Evolutionary conservation across 2,113 vertebrate genomes (phyloP), one percentile per base, ranked within the genome.

Genomic region (Daphoenositta chrysoptera): DNA sequence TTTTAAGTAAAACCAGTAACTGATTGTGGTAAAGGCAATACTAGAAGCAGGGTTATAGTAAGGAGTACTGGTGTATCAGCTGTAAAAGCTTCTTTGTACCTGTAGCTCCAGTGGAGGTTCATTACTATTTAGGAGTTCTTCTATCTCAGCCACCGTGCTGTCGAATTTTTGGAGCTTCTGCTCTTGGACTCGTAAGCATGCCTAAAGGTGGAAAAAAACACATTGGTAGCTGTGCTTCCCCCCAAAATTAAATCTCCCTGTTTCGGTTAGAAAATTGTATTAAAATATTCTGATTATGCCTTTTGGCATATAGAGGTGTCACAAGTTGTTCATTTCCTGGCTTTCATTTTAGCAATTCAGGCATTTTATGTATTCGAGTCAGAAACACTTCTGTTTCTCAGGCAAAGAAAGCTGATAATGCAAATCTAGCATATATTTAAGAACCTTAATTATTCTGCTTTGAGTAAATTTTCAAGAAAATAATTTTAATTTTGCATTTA

Each of bases 31-130:
- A 87, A 93, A 88, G 53, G 53, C 1, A 2, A 22, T 12, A 21
- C 7, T 4, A 77, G 66, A 63, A 88, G 47, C 35, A 83, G 12
- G 9, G 18, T 13, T 87, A 7, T 1, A 66, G 27, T 10, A 44
- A 51, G 3, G 3, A 70, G 18, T 30, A 20, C 5, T 19, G 13
- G 31, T 0, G 0, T 12, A 37, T 37, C 21, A 88, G 17, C 35
- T 92, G 18, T 26, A 58, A 70, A 83, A 71, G 40, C 64, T 56
- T 44, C 60, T 69, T 75, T 30, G 81, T 94, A 99, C 99, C 98
- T 99, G 99, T 2, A 99, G 97, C 91, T 99, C 99, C 83, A 99
- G 94, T 5, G 99, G 99, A 65, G 98, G 92, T 83, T 99, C 99
- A 92, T 96, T 98, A 96, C 98, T 98, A 82, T 98, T 98, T 86